Base-by-base conservation (phyloP, 2,888 invertebrate species). In the Malthinus seriepunctatus region DNA sequence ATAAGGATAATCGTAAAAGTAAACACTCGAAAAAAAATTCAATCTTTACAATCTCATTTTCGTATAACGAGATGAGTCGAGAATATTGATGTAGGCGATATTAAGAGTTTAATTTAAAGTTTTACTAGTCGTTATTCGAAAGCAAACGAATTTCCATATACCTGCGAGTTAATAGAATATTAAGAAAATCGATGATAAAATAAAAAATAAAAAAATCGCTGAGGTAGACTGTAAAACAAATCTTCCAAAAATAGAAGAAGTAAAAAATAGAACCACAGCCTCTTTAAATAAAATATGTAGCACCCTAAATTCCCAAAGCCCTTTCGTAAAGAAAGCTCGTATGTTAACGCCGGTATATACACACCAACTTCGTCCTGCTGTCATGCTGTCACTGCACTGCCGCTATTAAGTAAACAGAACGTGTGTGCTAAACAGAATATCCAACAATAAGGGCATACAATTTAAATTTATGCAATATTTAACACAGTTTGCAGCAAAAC, bases 241-340 rank as follows among this genome's bases (percentile, higher is more conserved):
- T 60, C 60, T 51, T 51, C 46, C 35, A 32, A 35, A 55, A 59
- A 59, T 54, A 54, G 50, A 59, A 59, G 44, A 57, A 52, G 45
- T 54, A 59, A 51, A 45, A 50, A 59, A 50, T 46, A 59, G 38
- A 51, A 55, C 60, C 60, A 48, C 60, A 55, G 51, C 58, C 52
- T 61, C 53, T 63, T 63, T 61, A 62, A 62, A 63, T 63, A 63
- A 63, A 63, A 63, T 61, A 63, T 63, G 63, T 57, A 54, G 59
- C 48, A 61, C 49, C 63, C 53, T 62, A 63, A 62, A 59, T 57
- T 55, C 63, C 62, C 63, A 49, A 32, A 55, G 60, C 63, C 54
- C 55, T 54, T 63, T 58, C 54, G 45, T 45, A 55, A 56, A 53
- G 44, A 49, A 54, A 58, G 56, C 55, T 62, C 62, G 56, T 62